Conservation (phyloP, 2,888 invertebrate genomes). For the Coenonympha arcania region DNA sequence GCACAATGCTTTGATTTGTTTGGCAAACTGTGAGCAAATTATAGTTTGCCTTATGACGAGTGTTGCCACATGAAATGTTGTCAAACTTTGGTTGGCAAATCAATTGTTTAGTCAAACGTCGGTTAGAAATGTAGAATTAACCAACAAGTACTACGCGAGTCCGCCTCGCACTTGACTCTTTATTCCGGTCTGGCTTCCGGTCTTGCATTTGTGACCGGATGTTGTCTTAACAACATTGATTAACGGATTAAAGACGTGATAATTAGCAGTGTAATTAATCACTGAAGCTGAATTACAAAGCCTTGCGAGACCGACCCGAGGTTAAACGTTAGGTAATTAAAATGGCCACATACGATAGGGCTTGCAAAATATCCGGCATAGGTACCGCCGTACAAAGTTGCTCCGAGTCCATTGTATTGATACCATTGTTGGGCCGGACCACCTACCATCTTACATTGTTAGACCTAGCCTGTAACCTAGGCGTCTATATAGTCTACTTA, state of each 20-base stretch:
- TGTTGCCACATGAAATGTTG: no score
- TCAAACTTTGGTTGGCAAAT: no score
- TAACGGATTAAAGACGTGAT: not conserved
- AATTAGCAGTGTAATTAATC: not conserved
- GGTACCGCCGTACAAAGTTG: slow-evolving; percentile 32
- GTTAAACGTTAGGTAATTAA: slow-evolving; percentile 5
- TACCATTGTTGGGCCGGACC: not conserved
- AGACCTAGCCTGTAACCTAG: not conserved
- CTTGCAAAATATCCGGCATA: slow-evolving; percentile 62
- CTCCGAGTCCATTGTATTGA: not conserved
- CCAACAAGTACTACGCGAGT: no score
- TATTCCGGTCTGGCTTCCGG: no score
- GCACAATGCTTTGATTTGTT: no score
- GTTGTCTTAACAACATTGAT: not conserved
- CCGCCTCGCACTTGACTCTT: no score
- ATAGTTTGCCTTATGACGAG: no score
- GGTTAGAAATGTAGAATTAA: no score
- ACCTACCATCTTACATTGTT: slow-evolving; percentile 5
- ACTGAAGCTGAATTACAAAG: slow-evolving; percentile 10
- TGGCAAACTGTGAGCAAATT: no score
- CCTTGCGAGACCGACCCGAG: slow-evolving; percentile 4
- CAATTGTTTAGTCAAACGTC: no score
- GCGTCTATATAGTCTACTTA: not conserved
- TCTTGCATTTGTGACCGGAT: slow-evolving; percentile 1
- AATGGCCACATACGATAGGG: slow-evolving; percentile 10